Evolutionary conservation across 2,888 invertebrate genomes (phyloP).

Genomic region (Clistopyga incitator): DNA sequence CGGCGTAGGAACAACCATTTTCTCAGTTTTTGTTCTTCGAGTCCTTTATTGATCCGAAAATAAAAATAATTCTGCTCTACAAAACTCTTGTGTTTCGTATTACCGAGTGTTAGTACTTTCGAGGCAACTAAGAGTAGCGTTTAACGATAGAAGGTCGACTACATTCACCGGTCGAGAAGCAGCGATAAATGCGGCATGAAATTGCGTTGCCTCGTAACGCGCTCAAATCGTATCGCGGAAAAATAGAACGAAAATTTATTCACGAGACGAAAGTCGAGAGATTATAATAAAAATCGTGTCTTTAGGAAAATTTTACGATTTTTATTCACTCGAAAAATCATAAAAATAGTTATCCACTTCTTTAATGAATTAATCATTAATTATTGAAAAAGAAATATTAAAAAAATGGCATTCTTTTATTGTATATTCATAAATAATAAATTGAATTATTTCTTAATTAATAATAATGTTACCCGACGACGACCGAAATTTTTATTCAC

Average conservation of each 20-base stretch:
- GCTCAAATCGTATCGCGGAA: not conserved
- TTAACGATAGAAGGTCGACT: constrained; percentile 79
- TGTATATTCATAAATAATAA: too few relatives aligned
- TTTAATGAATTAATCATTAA: too few relatives aligned
- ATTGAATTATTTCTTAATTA: too few relatives aligned
- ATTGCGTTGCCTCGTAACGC: constrained; percentile 8
- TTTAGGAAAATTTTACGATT: not conserved
- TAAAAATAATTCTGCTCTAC: constrained; percentile 1
- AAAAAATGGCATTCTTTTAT: too few relatives aligned
- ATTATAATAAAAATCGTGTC: not conserved
- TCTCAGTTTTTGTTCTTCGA: not conserved
- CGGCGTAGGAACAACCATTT: not conserved
- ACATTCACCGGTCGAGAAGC: constrained; percentile 77
- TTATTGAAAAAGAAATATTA: too few relatives aligned
- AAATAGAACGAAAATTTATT: constrained; percentile 8
- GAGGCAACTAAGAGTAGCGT: not conserved
- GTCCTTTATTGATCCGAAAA: not conserved
- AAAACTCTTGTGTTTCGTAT: not conserved
- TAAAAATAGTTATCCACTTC: not conserved
- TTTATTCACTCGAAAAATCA: not conserved
- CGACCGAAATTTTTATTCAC: too few relatives aligned
- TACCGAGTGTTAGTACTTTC: constrained; percentile 13
- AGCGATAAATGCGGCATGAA: constrained; percentile 16
- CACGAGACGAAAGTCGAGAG: not conserved
- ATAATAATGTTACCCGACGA: too few relatives aligned